Conservation (phyloP, 2,113 vertebrate species). For the Myrmophylax atrothorax region DNA sequence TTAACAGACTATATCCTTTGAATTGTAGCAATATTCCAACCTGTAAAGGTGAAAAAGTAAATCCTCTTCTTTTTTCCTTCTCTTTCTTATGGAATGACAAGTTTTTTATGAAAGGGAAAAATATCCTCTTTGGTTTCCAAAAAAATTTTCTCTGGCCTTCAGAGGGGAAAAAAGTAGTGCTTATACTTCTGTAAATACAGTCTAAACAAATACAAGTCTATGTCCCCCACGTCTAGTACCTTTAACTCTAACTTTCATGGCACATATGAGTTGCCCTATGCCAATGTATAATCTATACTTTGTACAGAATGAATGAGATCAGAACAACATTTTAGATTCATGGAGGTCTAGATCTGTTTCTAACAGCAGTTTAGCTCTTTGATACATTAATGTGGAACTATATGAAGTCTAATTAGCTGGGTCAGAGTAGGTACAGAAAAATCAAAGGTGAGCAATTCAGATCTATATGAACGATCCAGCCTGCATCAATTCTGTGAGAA, state of each 20-base stretch:
- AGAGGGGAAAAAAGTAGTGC: background rate
- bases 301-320: background rate
- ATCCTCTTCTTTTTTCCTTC: background rate
- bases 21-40: background rate
- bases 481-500: too few species aligned
- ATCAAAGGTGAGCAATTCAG: too few species aligned
- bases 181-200: background rate
- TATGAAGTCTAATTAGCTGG: background rate
- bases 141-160: background rate
- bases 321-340: background rate
- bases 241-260: background rate
- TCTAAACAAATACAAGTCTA: background rate
- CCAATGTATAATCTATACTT: background rate
- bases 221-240: background rate
- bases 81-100: background rate
- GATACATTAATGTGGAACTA: background rate
- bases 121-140: background rate
- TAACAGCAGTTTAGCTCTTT: background rate
- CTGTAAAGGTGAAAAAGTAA: background rate
- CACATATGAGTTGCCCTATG: background rate
- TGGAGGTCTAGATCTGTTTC: background rate
- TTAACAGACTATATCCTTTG: background rate
- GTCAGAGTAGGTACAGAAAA: background rate
- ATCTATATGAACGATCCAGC: too few species aligned
- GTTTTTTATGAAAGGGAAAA: background rate